Conservation (phyloP, 2,797 vertebrate species). For the Etheostoma perlongum region DNA sequence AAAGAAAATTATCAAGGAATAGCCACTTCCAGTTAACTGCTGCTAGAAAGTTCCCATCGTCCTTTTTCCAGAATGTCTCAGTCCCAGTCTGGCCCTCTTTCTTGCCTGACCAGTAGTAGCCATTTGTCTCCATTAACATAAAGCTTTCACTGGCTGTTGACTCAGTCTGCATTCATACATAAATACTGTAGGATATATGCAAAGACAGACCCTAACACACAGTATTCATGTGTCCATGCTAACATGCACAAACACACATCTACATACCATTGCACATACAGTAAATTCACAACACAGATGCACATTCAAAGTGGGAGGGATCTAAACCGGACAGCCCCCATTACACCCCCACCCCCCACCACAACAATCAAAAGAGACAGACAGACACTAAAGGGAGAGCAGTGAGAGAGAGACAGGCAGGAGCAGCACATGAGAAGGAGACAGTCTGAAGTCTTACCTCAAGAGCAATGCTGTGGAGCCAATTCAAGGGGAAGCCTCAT, state of each 20-base stretch:
- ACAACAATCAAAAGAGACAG: slow-evolving; percentile 69
- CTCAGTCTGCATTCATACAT: slow-evolving; percentile 41
- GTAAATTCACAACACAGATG: slow-evolving; percentile 12
- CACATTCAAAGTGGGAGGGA: slow-evolving; percentile 72
- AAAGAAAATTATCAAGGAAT: neutral
- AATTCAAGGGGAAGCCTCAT: slow-evolving; percentile 80
- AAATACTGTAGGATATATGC: slow-evolving; percentile 48
- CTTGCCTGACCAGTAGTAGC: slow-evolving; percentile 43
- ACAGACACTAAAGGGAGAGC: slow-evolving; percentile 59
- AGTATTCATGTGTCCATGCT: slow-evolving; percentile 34
- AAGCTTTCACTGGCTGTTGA: slow-evolving; percentile 58
- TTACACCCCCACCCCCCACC: slow-evolving; percentile 39
- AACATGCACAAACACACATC: slow-evolving; percentile 22
- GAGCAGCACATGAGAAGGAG: slow-evolving; percentile 44
- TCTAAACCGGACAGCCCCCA: slow-evolving; percentile 53
- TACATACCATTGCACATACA: slow-evolving; percentile 21
- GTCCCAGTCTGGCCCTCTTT: slow-evolving; percentile 46
- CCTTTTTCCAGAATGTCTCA: slow-evolving; percentile 26
- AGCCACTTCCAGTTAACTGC: slow-evolving; percentile 12
- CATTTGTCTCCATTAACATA: slow-evolving; percentile 61
- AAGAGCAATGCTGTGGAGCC: slow-evolving; percentile 71
- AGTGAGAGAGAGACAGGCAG: slow-evolving; percentile 59
- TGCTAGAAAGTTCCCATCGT: slow-evolving; percentile 26
- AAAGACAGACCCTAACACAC: slow-evolving; percentile 33
- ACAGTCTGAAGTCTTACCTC: slow-evolving; percentile 86